Conservation (phyloP, 2,797 vertebrate species). For the Sarcophilus harrisii region DNA sequence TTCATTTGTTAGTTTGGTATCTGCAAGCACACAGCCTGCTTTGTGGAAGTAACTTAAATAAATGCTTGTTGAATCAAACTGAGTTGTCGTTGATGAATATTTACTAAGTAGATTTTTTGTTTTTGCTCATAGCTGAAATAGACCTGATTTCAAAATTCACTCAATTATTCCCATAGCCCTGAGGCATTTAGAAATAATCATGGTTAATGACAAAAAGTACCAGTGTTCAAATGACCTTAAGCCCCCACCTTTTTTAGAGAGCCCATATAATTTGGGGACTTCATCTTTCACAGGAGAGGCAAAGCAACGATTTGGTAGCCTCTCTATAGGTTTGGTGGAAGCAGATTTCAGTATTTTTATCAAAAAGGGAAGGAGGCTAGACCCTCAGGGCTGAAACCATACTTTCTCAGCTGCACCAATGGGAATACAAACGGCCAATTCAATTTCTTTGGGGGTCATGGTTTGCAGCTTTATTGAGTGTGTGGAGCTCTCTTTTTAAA, state of each 20-base stretch:
- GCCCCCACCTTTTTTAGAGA: conserved; percentile 9
- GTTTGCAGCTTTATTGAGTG: conserved; percentile 78
- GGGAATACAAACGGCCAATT: conserved; percentile 80
- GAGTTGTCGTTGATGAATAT: neutral
- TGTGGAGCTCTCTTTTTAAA: conserved; percentile 67
- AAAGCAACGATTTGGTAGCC: conserved; percentile 63
- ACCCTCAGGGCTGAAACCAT: conserved; percentile 70
- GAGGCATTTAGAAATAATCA: conserved; percentile 48
- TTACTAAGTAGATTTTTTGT: conserved; percentile 2
- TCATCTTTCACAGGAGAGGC: conserved; percentile 34
- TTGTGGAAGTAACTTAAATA: neutral
- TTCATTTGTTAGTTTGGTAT: neutral
- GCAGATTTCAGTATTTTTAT: conserved; percentile 77
- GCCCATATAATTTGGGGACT: conserved; percentile 37
- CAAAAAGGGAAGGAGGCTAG: conserved; percentile 68
- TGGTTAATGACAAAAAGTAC: conserved; percentile 32
- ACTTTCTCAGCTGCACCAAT: conserved; percentile 66
- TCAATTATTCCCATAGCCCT: conserved; percentile 32
- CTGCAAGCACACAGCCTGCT: neutral
- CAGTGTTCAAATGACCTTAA: conserved; percentile 35
- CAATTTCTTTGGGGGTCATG: conserved; percentile 82
- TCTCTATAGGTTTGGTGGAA: conserved; percentile 65
- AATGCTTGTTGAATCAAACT: neutral
- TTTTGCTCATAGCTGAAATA: conserved; percentile 50
- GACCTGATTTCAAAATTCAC: conserved; percentile 60